Evolutionary conservation across 2,888 invertebrate species (phyloP).

Genomic region (Eilema caniola): DNA sequence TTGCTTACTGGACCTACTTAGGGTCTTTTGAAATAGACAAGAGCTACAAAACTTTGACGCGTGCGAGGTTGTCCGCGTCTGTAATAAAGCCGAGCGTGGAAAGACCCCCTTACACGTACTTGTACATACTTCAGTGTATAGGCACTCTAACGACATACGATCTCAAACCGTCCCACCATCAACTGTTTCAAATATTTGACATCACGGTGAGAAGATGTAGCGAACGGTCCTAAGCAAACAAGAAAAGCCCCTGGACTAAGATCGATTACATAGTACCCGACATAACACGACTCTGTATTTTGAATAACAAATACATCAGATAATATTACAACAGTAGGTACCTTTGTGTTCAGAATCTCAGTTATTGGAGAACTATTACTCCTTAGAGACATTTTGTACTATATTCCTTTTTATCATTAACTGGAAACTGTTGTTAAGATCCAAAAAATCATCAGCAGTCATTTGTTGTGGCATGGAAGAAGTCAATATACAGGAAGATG

Average conservation of each 20-base stretch:
- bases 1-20: not conserved
- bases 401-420: not conserved
- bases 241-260: slow-evolving; percentile 46
- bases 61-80: no score
- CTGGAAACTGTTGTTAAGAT: not conserved
- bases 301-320: slow-evolving; percentile 45
- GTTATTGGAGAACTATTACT: not conserved
- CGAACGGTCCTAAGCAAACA: slow-evolving; percentile 67
- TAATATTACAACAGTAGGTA: slow-evolving; percentile 9
- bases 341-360: not conserved
- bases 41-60: no score
- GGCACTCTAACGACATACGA: slow-evolving; percentile 60
- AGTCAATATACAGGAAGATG: not conserved
- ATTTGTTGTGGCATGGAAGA: not conserved
- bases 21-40: no score
- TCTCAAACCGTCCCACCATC: slow-evolving; percentile 65
- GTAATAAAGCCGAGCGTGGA: no score
- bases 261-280: slow-evolving; percentile 50
- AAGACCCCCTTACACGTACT: no score
- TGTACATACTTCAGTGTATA: slow-evolving; percentile 15
- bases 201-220: slow-evolving; percentile 57
- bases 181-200: slow-evolving; percentile 79
- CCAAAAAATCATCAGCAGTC: not conserved
- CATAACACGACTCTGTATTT: slow-evolving; percentile 46
- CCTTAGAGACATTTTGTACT: not conserved